A percentile compares a stretch with the other conserved stretches of the same genome.
These are phyloP conservation scores for Drosophila mojavensis DNA, from an alignment of 1,140 invertebrate genomes.

Conservation along the genomic window DNA sequence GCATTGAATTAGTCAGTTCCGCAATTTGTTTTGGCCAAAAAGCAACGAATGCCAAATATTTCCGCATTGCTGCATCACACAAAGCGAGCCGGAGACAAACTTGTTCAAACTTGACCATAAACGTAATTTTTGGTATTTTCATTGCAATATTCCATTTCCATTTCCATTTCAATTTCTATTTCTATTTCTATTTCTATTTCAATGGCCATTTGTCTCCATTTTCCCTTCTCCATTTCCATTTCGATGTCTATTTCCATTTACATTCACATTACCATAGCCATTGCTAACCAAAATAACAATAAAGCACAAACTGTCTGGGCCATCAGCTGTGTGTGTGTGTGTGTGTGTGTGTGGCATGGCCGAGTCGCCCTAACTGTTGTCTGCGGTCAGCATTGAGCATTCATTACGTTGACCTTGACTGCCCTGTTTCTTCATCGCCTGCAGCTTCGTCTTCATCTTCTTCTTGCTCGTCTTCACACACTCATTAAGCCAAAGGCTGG, in stretches of 20 bases:
- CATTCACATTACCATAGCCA: constrained; percentile 9
- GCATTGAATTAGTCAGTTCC: constrained; percentile 63
- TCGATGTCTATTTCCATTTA: neutral
- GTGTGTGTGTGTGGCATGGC: neutral
- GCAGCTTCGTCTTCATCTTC: too few relatives aligned
- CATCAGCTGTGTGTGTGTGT: neutral
- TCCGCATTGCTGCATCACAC: constrained; percentile 6
- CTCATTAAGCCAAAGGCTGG: neutral
- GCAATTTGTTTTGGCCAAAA: constrained; percentile 43
- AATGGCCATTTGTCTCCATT: neutral
- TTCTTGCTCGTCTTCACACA: neutral
- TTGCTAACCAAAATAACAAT: constrained; percentile 9
- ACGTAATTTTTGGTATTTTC: constrained; percentile 25
- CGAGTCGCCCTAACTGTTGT: constrained; percentile 12
- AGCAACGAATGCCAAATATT: constrained; percentile 10
- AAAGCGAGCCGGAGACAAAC: neutral
- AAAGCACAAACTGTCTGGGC: constrained; percentile 18
- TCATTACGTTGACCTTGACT: constrained; percentile 34
- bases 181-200: constrained; percentile 5
- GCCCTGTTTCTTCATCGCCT: too few relatives aligned
- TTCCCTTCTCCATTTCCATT: constrained; percentile 5
- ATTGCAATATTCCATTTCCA: constrained; percentile 23
- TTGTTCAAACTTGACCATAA: constrained; percentile 31
- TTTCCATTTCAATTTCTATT: constrained; percentile 11
- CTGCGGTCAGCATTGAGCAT: constrained; percentile 19